phyloP scores from a whole-genome alignment of 2,888 invertebrate species.

The Chrysomela aeneicollis region DNA sequence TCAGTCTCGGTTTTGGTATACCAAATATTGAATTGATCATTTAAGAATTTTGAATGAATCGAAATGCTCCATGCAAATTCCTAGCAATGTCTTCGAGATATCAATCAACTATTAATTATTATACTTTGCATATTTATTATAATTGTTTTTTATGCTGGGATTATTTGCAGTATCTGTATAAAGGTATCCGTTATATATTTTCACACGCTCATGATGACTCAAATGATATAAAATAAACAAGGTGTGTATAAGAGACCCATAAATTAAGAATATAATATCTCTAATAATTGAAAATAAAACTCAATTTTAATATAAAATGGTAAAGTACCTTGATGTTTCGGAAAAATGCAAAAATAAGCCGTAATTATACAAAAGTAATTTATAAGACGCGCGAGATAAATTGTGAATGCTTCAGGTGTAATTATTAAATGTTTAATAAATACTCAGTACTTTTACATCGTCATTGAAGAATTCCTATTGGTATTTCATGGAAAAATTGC shows the following conservation, averaged over 20 bases:
- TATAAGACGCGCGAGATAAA: conserved; percentile 35
- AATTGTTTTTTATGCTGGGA: neutral
- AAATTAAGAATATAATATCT: conserved; percentile 11
- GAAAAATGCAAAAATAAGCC: conserved; percentile 30
- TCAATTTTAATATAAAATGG: conserved; percentile 18
- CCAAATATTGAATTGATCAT: no score
- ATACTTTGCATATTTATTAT: neutral
- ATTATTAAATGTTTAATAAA: conserved; percentile 36
- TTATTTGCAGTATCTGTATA: neutral
- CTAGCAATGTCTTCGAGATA: neutral
- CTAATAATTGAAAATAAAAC: conserved; percentile 18
- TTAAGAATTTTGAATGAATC: no score
- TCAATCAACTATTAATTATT: neutral
- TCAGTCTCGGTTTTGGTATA: no score
- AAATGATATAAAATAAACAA: conserved; percentile 11
- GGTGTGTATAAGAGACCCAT: conserved; percentile 8
- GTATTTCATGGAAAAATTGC: neutral
- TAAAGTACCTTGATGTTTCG: conserved; percentile 5
- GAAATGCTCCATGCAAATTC: no score
- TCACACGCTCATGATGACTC: neutral
- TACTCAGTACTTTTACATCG: conserved; percentile 30
- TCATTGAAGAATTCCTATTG: conserved; percentile 21
- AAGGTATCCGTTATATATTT: neutral
- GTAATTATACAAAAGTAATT: conserved; percentile 38
- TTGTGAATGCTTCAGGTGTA: conserved; percentile 28